phyloP scores from a whole-genome alignment of 2,113 vertebrate genomes.

The Rhabdomys dilectus region DNA sequence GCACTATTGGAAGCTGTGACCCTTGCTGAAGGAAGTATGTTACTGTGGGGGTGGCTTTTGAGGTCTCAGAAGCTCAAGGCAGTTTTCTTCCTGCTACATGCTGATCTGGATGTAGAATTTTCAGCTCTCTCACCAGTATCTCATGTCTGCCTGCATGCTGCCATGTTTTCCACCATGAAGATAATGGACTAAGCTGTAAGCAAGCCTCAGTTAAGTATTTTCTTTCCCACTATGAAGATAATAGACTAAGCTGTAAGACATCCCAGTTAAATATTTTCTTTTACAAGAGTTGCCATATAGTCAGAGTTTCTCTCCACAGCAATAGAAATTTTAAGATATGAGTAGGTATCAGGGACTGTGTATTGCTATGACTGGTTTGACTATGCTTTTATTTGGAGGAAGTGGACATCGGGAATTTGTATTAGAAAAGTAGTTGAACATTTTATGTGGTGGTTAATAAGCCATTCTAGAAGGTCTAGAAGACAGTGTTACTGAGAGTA shows the following conservation, averaged over 20 bases:
- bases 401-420: neutral
- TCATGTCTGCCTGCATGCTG: neutral
- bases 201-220: neutral
- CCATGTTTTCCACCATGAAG: neutral
- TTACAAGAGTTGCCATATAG: neutral
- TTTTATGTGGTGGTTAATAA: neutral
- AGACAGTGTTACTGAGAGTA: neutral
- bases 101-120: neutral
- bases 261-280: neutral
- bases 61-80: neutral
- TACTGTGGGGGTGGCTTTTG: neutral
- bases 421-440: neutral
- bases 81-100: neutral
- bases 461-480: neutral
- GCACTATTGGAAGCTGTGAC: neutral
- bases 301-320: neutral
- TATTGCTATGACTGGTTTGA: neutral
- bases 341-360: neutral
- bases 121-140: neutral
- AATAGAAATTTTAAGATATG: neutral
- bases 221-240: neutral
- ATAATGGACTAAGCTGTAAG: neutral
- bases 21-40: neutral
- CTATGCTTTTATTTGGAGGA: neutral
- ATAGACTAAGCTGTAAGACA: neutral